These are phyloP conservation scores for Acanthochromis polyacanthus DNA, from an alignment of 2,113 vertebrate genomes.

Conservation along the genomic window DNA sequence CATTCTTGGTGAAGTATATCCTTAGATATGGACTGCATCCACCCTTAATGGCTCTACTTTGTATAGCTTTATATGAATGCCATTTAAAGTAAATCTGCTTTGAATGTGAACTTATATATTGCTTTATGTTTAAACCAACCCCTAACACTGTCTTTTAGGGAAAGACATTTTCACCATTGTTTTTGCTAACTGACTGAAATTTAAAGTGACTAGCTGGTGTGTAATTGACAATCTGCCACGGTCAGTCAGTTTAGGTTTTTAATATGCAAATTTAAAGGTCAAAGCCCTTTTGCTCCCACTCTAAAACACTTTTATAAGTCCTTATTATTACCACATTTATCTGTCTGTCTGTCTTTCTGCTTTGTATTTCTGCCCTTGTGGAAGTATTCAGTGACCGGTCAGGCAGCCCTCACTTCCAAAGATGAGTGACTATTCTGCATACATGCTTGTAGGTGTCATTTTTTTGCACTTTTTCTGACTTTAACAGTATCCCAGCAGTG, in stretches of 20 bases:
- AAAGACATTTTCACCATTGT: neutral
- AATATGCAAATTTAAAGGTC: neutral
- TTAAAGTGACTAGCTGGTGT: neutral
- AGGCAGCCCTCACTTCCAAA: neutral
- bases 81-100: neutral
- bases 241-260: neutral
- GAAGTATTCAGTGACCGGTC: neutral
- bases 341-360: neutral
- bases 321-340: neutral
- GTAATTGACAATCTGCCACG: neutral
- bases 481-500: conserved; percentile 6
- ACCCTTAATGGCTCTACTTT: neutral
- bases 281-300: neutral
- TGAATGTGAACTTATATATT: neutral
- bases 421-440: neutral
- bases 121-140: neutral
- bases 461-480: neutral
- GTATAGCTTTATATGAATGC: neutral
- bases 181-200: neutral
- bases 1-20: neutral
- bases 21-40: neutral
- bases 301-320: neutral
- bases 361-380: neutral
- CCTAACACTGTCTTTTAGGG: neutral
- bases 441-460: conserved; percentile 7